These are phyloP conservation scores for Glyptemys insculpta DNA, from an alignment of 2,797 vertebrate species.

Conservation along the genomic window DNA sequence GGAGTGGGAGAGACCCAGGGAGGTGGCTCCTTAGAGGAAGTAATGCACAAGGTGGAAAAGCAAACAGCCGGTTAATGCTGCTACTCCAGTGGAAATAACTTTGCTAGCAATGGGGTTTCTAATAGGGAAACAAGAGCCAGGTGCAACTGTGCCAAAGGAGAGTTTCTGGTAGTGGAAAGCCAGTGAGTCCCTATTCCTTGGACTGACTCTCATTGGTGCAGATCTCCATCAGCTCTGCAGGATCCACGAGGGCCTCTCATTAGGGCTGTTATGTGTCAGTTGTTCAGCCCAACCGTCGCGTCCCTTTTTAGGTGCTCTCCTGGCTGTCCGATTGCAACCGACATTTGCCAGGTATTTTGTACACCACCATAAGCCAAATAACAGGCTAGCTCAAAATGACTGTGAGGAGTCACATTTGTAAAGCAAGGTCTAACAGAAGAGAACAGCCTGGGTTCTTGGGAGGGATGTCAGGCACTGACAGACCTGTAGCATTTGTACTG, in stretches of 20 bases:
- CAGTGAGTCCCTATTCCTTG: neutral
- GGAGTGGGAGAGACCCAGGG: neutral
- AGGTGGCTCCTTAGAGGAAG: neutral
- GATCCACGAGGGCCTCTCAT: neutral
- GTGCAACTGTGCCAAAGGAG: neutral
- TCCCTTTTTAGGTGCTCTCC: conserved; percentile 3
- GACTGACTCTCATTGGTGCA: neutral
- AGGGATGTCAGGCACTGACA: neutral
- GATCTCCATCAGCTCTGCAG: neutral
- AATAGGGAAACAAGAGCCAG: neutral
- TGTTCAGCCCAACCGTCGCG: neutral
- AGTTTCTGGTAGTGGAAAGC: neutral
- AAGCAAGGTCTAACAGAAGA: neutral
- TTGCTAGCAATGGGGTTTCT: fast-evolving
- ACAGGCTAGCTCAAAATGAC: neutral
- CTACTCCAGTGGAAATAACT: neutral
- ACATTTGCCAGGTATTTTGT: conserved; percentile 9
- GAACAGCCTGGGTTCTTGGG: neutral
- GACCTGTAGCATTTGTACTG: neutral
- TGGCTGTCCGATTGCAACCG: neutral
- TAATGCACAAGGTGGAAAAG: neutral
- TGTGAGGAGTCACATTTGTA: neutral
- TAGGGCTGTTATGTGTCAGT: neutral
- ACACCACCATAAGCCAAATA: neutral
- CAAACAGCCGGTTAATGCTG: neutral